Conservation (phyloP, 2,888 invertebrate species). For the Disparrhopalites patrizii region DNA sequence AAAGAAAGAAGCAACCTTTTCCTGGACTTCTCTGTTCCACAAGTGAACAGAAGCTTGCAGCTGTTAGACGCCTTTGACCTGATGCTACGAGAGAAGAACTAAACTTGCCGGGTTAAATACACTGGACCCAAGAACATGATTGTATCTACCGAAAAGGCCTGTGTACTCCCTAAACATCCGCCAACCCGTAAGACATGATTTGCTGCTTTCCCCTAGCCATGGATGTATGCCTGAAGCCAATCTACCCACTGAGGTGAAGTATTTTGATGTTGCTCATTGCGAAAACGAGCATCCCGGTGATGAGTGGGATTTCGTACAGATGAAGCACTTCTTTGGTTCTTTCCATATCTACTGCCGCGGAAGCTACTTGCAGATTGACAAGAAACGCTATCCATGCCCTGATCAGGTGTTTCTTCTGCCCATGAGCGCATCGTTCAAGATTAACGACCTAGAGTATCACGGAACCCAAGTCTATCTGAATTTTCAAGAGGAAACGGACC, state of each 20-base stretch:
- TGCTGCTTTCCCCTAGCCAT: background rate
- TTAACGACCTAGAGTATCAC: too few species aligned
- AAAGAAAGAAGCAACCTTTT: constrained; percentile 2
- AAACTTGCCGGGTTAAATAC: background rate
- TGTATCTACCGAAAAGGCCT: background rate
- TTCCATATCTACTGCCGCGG: constrained; percentile 8
- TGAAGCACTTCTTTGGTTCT: background rate
- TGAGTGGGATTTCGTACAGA: background rate
- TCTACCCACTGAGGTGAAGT: background rate
- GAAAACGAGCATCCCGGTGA: background rate
- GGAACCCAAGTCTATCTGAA: too few species aligned
- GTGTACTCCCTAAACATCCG: background rate
- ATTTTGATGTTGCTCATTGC: background rate
- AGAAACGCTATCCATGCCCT: constrained; percentile 7
- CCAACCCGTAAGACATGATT: background rate
- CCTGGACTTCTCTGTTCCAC: constrained; percentile 21
- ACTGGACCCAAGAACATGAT: background rate
- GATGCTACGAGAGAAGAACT: background rate
- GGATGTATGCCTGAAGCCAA: background rate
- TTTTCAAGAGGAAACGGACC: too few species aligned
- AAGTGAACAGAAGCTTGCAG: too few species aligned
- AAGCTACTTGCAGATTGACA: too few species aligned
- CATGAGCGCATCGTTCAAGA: background rate
- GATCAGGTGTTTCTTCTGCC: constrained; percentile 1
- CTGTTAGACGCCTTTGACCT: background rate